Base-by-base conservation (phyloP, 2,113 vertebrate genomes). In the Rafetus swinhoei region DNA sequence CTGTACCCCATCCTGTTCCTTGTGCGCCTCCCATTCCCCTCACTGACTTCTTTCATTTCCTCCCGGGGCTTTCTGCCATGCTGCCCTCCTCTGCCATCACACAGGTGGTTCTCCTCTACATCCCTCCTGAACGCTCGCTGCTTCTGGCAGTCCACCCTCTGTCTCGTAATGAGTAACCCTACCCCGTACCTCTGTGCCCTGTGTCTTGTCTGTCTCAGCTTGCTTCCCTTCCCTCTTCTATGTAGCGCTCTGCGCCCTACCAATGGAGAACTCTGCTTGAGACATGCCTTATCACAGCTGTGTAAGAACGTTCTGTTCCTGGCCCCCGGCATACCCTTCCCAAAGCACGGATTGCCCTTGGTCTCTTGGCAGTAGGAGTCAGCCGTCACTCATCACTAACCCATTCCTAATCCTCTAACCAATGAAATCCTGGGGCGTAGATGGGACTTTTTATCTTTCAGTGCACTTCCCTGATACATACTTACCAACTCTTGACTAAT, bases 271-370 rank as follows among this genome's bases (percentile, higher is more conserved):
- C 32, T 35, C 32, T 21, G 18, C 16, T 19, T 4, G 16, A 21
- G n/a, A 19, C n/a, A 15, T 35, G 18, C 21, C 22, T 45, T 39
- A 76, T 18, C 5, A 8, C 12, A 18, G 52, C 19, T 32, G 18
- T 56, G 18, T n/a, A 4, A 22, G 12, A 11, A 14, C 12, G 9
- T 45, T 60, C 39, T 3, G 2, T 16, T 35, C 5, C 1, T 1
- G 5, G 4, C 50, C 77, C 77, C 9, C 1, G 8, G 27, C 27
- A 7, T 45, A 76, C 39, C 74, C 13, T 45, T 76, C 72, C 35
- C 9, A 2, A 74, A 32, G 14, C 29, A 1, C 14, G 32, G 62
- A 15, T 16, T 65, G 72, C 35, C 5, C 35, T 16, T 76, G 72
- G 19, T 76, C 72, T 76, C 72, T 76, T 76, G 39, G 19, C 21